These are phyloP conservation scores for Carlito syrichta DNA, from an alignment of 2,113 vertebrate species.

Conservation along the genomic window DNA sequence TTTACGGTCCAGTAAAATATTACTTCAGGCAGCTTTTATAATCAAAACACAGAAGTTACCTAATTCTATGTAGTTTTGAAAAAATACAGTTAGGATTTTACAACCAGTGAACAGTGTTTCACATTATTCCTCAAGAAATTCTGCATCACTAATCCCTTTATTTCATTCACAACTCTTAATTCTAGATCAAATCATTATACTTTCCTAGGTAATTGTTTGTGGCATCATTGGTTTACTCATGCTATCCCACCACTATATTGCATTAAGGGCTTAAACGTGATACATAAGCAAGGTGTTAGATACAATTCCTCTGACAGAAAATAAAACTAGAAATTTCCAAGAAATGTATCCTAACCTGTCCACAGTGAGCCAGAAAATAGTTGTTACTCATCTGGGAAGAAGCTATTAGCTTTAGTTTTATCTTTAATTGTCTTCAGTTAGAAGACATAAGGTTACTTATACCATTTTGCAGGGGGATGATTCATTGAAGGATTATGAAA, in stretches of 20 bases:
- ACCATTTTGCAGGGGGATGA: not conserved
- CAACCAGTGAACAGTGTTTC: not conserved
- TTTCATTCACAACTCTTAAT: not conserved
- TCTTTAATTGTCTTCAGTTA: not conserved
- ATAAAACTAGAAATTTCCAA: not conserved
- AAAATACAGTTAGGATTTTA: conserved; percentile 27
- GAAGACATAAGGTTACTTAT: not conserved
- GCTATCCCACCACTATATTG: not conserved
- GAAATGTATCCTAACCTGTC: not conserved
- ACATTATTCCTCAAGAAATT: not conserved
- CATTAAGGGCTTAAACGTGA: not conserved
- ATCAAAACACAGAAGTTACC: conserved; percentile 19
- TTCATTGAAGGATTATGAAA: not conserved
- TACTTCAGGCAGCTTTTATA: conserved; percentile 39
- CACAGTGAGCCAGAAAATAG: not conserved
- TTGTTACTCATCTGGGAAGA: not conserved
- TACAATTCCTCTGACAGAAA: not conserved
- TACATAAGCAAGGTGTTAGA: not conserved
- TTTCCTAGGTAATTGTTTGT: not conserved
- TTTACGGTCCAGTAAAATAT: conserved; percentile 43
- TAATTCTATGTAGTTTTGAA: conserved; percentile 28
- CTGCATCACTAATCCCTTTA: not conserved
- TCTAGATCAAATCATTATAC: not conserved
- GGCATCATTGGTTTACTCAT: not conserved
- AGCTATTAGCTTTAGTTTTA: not conserved